Evolutionary conservation across 92 coral and sea anemone species (phyloP).

Genomic region (Micromussa lordhowensis): DNA sequence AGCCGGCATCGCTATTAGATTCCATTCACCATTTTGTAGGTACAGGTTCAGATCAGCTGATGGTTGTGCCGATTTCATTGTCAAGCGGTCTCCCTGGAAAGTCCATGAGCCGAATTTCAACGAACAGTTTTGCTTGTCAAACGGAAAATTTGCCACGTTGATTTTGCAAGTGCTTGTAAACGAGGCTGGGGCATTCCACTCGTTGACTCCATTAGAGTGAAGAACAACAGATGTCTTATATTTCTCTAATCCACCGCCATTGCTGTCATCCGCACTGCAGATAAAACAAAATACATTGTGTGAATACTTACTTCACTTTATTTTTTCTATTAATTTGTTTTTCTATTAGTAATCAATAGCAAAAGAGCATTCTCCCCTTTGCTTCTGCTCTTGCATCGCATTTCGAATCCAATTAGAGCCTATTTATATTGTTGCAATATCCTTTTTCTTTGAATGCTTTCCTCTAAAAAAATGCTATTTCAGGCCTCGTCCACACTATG

Average conservation of each 20-base stretch:
- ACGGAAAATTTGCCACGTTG: constrained; percentile 89
- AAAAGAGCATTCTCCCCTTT: no score
- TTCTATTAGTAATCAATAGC: background rate
- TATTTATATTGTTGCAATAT: no score
- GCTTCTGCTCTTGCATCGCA: no score
- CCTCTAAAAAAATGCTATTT: no score
- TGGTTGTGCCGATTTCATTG: constrained; percentile 66
- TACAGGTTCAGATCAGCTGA: constrained; percentile 76
- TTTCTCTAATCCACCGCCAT: constrained; percentile 89
- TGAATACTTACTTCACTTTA: background rate
- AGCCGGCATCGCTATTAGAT: constrained; percentile 74
- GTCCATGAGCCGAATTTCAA: constrained; percentile 97
- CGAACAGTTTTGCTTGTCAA: constrained; percentile 92
- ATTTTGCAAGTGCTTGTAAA: constrained; percentile 92
- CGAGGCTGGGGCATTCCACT: constrained; percentile 90
- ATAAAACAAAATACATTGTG: background rate
- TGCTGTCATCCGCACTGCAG: constrained; percentile 87
- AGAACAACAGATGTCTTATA: constrained; percentile 85
- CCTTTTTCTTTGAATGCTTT: no score
- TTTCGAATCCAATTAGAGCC: no score
- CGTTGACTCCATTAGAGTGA: constrained; percentile 65
- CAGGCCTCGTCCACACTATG: no score
- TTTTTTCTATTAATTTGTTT: background rate
- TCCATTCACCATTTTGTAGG: constrained; percentile 90
- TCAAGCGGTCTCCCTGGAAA: constrained; percentile 80